Base-by-base conservation (phyloP, 2,888 invertebrate genomes). In the Eupithecia exiguata region DNA sequence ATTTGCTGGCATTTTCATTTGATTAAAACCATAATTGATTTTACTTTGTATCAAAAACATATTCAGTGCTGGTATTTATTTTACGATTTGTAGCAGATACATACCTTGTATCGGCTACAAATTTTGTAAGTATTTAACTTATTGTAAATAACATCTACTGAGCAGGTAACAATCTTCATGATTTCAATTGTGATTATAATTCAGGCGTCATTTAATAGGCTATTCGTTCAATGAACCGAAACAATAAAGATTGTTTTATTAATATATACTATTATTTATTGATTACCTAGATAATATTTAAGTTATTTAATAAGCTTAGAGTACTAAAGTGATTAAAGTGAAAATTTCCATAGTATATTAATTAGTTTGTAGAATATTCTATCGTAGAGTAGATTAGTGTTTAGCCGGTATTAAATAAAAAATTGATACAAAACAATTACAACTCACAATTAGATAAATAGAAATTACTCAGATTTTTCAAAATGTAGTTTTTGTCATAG, bases 211-310 rank as follows among this genome's bases (percentile, higher is more conserved):
- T 58, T 69, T 67, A 68, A 30, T 65, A 74, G 69, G 58, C 68
- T 69, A 63, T 79, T 21, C 76, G 77, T 80, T 77, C 70, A 75
- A 77, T 72, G 74, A 79, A 80, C 78, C 75, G 53, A 78, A 78
- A 76, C 76, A 75, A 75, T 76, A 78, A 77, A 79, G 76, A 80
- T 76, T 74, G 76, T 78, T 77, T 88, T 86, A 89, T 87, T 93
- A 93, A 92, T 92, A 92, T 93, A 93, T 93, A 88, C 89, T 92
- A 93, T 92, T 94, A 94, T 94, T 94, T 93, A 94, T 94, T 94
- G 85, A 91, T 87, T 86, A 85, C 85, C 84, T 83, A 87, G 92
- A 91, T 91, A 40, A 92, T 92, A 91, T 90, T 85, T 82, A 89
- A 87, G 80, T 75, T 74, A 80, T 80, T 80, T 18, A 61, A 35